phyloP scores from a whole-genome alignment of 2,888 invertebrate species.

The Nemotelus nigrinus region DNA sequence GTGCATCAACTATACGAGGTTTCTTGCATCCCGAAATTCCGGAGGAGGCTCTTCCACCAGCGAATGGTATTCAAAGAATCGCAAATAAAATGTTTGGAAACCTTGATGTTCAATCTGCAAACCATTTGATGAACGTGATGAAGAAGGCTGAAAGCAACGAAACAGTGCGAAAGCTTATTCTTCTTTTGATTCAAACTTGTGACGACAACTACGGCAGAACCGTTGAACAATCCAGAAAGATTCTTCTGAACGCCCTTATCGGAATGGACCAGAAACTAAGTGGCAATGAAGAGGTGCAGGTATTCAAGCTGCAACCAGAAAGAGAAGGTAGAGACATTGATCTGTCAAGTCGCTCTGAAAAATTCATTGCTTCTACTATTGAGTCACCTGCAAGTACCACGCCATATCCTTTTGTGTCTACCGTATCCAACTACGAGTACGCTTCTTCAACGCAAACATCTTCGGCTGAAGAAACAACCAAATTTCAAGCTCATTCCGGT shows the following conservation, averaged over 20 bases:
- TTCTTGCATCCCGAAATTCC: slow-evolving; percentile 68
- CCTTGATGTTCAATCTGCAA: slow-evolving; percentile 78
- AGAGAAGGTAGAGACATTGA: slow-evolving; percentile 51
- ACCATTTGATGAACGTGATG: slow-evolving; percentile 82
- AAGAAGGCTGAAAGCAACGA: slow-evolving; percentile 82
- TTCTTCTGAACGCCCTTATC: slow-evolving; percentile 75
- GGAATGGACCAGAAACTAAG: slow-evolving; percentile 68
- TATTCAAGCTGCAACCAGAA: slow-evolving; percentile 53
- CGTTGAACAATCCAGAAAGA: slow-evolving; percentile 75
- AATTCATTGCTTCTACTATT: slow-evolving; percentile 49
- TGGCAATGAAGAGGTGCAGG: slow-evolving; percentile 54
- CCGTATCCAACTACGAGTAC: slow-evolving; percentile 23
- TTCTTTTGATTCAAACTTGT: slow-evolving; percentile 82
- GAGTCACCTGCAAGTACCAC: slow-evolving; percentile 53
- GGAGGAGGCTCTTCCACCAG: slow-evolving; percentile 67
- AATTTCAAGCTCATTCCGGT: slow-evolving; percentile 62
- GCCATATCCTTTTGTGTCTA: slow-evolving; percentile 40
- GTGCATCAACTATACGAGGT: slow-evolving; percentile 65
- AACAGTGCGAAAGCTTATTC: slow-evolving; percentile 76
- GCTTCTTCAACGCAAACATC: slow-evolving; percentile 21
- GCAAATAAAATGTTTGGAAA: slow-evolving; percentile 81
- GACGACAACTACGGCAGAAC: slow-evolving; percentile 77
- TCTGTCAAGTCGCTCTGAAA: slow-evolving; percentile 20
- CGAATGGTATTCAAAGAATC: slow-evolving; percentile 73
- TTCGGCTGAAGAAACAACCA: slow-evolving; percentile 60